Evolutionary conservation across 2,888 invertebrate genomes (phyloP).

Genomic region (Xestobium rufovillosum): DNA sequence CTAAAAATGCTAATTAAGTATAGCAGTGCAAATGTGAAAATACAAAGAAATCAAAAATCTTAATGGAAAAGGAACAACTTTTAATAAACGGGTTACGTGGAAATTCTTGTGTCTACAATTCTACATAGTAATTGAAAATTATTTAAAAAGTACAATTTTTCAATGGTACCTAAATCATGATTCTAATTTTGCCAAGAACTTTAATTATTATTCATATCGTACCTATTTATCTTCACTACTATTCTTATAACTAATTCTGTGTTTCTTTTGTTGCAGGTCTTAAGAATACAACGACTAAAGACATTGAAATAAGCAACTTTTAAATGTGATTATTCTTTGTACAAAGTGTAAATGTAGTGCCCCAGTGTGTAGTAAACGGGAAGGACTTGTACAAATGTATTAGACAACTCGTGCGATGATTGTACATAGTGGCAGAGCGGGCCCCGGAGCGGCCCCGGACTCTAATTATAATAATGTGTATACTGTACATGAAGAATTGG

Average conservation of each 20-base stretch:
- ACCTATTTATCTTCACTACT: no score
- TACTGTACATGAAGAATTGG: slow-evolving; percentile 24
- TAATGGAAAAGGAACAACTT: no score
- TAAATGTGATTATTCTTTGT: slow-evolving; percentile 58
- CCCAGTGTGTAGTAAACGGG: slow-evolving; percentile 43
- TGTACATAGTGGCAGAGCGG: slow-evolving; percentile 36
- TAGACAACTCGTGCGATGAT: slow-evolving; percentile 39
- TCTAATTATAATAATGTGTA: slow-evolving; percentile 19
- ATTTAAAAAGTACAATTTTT: no score
- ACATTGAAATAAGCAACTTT: slow-evolving; percentile 46
- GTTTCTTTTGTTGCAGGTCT: slow-evolving; percentile 36
- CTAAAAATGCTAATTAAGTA: no score
- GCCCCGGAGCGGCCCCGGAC: slow-evolving; percentile 35
- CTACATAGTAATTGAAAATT: no score
- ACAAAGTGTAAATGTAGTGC: slow-evolving; percentile 52
- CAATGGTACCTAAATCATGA: no score
- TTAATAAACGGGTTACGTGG: no score
- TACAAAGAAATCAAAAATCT: no score
- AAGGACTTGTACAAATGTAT: slow-evolving; percentile 43
- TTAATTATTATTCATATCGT: no score
- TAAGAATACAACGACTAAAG: slow-evolving; percentile 43
- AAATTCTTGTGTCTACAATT: no score
- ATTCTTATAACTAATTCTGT: slow-evolving; percentile 9
- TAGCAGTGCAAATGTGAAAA: no score
- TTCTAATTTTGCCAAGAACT: no score